phyloP scores from a whole-genome alignment of 2,888 invertebrate genomes.

The Bhutanitis thaidina region DNA sequence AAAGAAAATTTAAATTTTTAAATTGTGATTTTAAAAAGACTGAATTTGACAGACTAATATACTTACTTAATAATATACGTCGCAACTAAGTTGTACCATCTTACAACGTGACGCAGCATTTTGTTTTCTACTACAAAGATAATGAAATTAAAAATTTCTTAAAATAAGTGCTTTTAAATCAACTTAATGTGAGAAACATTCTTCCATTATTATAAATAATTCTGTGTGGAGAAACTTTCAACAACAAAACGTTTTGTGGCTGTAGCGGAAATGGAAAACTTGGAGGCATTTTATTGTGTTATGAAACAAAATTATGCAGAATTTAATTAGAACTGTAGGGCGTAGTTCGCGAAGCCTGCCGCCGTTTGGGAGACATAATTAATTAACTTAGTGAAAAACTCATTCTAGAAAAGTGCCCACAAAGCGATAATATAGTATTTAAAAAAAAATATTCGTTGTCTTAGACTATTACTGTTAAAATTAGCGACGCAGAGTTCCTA shows the following conservation, averaged over 20 bases:
- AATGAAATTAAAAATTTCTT: no score
- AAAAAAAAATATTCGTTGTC: not conserved
- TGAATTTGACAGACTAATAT: no score
- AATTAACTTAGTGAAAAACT: slow-evolving; percentile 10
- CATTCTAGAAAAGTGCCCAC: slow-evolving; percentile 6
- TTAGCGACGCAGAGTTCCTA: no score
- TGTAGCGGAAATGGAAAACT: not conserved
- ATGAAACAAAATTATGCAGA: slow-evolving; percentile 12
- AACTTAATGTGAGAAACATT: no score
- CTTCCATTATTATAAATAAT: slow-evolving; percentile 9
- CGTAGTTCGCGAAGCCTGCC: slow-evolving; percentile 1
- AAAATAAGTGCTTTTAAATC: no score
- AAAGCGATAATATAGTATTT: not conserved
- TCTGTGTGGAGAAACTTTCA: slow-evolving; percentile 10
- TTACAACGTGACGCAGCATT: no score
- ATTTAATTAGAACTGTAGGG: slow-evolving; percentile 17
- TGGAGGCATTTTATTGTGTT: not conserved
- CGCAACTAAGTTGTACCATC: no score
- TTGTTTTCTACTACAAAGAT: no score
- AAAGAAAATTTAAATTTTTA: no score
- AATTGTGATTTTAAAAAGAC: no score
- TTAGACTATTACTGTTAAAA: not conserved
- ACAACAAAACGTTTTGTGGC: slow-evolving; percentile 14
- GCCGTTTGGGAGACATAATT: slow-evolving; percentile 9
- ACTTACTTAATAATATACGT: no score